Conservation (phyloP, 2,797 vertebrate species). For the Stomatorhinus walkeri region DNA sequence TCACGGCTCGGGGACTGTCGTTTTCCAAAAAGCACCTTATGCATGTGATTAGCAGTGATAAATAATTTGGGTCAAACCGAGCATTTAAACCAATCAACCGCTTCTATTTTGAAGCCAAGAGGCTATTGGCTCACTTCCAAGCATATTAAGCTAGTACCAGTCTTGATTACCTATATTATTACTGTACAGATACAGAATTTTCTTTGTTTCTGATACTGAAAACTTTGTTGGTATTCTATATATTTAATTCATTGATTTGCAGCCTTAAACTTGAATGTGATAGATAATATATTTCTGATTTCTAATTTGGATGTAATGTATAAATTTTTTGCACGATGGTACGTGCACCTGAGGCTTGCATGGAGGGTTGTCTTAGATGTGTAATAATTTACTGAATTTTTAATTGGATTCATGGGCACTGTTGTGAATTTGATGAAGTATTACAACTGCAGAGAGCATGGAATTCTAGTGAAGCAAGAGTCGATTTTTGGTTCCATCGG, state of each 20-base stretch:
- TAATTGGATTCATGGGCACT: background rate
- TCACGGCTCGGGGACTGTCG: conserved; percentile 52
- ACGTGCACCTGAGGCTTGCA: background rate
- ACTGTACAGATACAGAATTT: background rate
- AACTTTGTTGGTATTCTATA: background rate
- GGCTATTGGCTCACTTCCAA: background rate
- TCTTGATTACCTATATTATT: background rate
- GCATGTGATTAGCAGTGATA: background rate
- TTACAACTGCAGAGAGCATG: background rate
- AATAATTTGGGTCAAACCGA: background rate
- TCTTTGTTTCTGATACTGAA: too few species aligned
- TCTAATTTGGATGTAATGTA: background rate
- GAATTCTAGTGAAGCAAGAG: background rate
- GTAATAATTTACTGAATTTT: background rate
- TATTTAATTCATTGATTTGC: background rate
- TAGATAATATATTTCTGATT: background rate
- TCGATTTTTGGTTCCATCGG: background rate
- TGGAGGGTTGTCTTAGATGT: background rate
- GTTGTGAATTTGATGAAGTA: background rate
- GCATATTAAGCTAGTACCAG: background rate
- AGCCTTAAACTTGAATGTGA: background rate
- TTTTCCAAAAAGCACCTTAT: conserved; percentile 26
- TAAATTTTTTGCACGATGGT: background rate
- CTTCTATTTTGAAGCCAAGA: background rate
- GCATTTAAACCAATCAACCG: background rate